Evolutionary conservation across 2,113 vertebrate species (phyloP).

Genomic region (Phaetusa simplex): DNA sequence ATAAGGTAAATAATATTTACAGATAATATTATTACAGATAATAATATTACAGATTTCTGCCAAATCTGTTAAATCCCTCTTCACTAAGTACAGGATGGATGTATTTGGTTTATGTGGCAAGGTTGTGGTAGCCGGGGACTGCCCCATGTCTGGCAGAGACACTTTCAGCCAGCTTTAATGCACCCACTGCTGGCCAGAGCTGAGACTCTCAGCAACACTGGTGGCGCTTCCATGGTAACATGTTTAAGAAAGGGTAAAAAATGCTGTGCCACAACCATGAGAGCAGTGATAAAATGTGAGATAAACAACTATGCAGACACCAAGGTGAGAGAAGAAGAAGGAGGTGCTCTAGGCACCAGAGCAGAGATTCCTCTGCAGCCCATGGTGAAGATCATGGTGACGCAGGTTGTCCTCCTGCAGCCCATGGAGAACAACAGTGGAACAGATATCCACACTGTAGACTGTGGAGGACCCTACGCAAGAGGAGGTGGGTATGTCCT

Average conservation of each 20-base stretch:
- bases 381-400: fast-evolving
- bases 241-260: background rate
- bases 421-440: fast-evolving
- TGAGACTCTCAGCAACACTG: background rate
- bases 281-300: background rate
- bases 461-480: background rate
- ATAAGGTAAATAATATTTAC: background rate
- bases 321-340: background rate
- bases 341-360: background rate
- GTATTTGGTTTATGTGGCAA: background rate
- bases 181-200: background rate
- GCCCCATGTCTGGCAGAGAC: background rate
- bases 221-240: background rate
- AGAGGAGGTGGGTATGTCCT: background rate
- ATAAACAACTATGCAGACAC: background rate
- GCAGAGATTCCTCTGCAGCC: background rate
- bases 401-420: background rate
- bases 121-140: background rate
- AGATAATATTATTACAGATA: no score
- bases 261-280: background rate
- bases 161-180: background rate
- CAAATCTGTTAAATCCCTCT: background rate
- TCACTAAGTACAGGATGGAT: background rate
- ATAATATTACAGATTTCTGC: background rate
- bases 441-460: background rate